Evolutionary conservation across 2,888 invertebrate genomes (phyloP).

Genomic region (Crocallis elinguaria): DNA sequence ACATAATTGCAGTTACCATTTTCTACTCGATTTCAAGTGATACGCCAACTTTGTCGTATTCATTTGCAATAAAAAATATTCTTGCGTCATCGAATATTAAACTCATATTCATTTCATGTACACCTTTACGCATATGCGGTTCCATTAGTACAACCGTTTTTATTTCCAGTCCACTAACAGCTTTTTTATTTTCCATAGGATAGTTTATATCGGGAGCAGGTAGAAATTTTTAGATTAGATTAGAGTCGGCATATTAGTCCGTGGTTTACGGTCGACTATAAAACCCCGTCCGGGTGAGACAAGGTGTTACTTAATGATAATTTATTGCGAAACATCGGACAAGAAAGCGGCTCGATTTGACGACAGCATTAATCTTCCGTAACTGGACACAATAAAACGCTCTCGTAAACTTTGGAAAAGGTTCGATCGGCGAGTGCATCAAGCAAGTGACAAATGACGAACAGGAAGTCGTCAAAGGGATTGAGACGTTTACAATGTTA

Average conservation of each 20-base stretch:
- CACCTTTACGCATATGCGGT: constrained; percentile 52
- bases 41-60: constrained; percentile 55
- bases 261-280: constrained; percentile 70
- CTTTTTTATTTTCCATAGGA: constrained; percentile 50
- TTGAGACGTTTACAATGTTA: constrained; percentile 78
- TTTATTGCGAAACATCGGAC: constrained; percentile 76
- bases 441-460: constrained; percentile 43
- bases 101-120: constrained; percentile 56
- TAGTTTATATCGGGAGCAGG: constrained; percentile 69
- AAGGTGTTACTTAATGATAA: constrained; percentile 81
- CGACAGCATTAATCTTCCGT: constrained; percentile 76
- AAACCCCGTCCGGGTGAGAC: constrained; percentile 65
- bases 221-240: constrained; percentile 76
- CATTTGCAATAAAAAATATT: constrained; percentile 55
- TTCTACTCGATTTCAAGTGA: constrained; percentile 53
- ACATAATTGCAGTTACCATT: constrained; percentile 66
- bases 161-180: constrained; percentile 48
- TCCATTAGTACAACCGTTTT: constrained; percentile 57
- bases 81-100: constrained; percentile 53
- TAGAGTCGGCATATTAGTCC: constrained; percentile 62
- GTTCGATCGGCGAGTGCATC: constrained; percentile 58
- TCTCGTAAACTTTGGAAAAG: constrained; percentile 54
- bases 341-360: constrained; percentile 62
- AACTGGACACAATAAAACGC: constrained; percentile 67
- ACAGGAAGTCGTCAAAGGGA: constrained; percentile 74